phyloP scores from a whole-genome alignment of 1,140 invertebrate genomes.

The Pseudomyrmex sp. region DNA sequence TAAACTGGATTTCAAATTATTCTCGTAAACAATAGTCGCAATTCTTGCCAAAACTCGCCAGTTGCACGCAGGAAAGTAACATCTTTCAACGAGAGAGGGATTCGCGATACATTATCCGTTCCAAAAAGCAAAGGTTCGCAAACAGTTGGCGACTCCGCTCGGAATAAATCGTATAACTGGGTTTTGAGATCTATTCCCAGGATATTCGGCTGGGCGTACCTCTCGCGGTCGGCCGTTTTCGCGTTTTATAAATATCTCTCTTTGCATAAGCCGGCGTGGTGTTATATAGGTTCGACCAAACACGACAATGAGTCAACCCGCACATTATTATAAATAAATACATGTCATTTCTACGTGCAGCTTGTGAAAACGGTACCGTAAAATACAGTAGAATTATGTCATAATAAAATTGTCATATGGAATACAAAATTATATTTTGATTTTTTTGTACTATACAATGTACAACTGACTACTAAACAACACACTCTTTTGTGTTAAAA shows the following conservation, averaged over 20 bases:
- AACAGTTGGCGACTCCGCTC: slow-evolving; percentile 69
- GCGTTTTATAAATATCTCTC: slow-evolving; percentile 80
- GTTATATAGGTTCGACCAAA: slow-evolving; percentile 55
- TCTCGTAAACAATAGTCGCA: background rate
- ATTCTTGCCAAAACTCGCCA: background rate
- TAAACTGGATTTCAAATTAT: background rate
- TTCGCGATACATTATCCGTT: background rate
- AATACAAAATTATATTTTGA: background rate
- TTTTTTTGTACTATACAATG: background rate
- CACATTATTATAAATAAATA: slow-evolving; percentile 78
- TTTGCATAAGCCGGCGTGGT: slow-evolving; percentile 59
- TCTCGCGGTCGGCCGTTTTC: slow-evolving; percentile 61
- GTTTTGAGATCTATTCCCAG: slow-evolving; percentile 80
- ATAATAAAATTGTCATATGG: background rate
- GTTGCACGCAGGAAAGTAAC: background rate
- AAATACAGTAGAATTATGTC: background rate
- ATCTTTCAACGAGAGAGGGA: background rate
- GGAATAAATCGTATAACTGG: slow-evolving; percentile 80
- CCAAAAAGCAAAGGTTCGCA: slow-evolving; percentile 55
- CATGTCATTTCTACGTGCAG: background rate
- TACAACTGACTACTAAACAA: too few species aligned
- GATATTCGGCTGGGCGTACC: slow-evolving; percentile 73
- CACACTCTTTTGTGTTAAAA: too few species aligned
- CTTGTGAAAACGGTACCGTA: background rate
- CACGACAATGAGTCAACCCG: slow-evolving; percentile 67